phyloP scores from a whole-genome alignment of 1,140 invertebrate species.

The Papilio aristodemus region DNA sequence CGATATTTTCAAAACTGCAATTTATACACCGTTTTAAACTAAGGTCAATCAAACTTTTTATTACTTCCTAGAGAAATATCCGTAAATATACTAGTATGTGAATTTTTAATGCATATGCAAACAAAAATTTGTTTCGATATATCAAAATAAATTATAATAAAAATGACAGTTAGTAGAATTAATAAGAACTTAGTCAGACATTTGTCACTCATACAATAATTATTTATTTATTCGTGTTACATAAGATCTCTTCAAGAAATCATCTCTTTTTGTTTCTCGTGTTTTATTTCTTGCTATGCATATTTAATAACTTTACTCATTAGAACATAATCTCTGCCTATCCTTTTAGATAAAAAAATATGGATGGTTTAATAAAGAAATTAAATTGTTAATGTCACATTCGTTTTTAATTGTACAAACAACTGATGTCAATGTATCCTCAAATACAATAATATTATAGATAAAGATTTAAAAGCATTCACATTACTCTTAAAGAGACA shows the following conservation, averaged over 20 bases:
- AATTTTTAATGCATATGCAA: conserved; percentile 5
- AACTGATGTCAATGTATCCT: not conserved
- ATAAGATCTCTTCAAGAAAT: too few relatives aligned
- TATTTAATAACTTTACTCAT: too few relatives aligned
- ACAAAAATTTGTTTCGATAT: not conserved
- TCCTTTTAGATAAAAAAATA: too few relatives aligned
- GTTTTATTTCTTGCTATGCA: too few relatives aligned
- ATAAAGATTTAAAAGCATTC: not conserved
- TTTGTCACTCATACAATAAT: too few relatives aligned
- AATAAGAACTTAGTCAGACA: too few relatives aligned
- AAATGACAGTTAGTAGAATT: not conserved
- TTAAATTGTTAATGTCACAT: too few relatives aligned
- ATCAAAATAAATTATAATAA: conserved; percentile 5
- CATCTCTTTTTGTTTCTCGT: too few relatives aligned
- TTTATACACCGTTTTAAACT: not conserved
- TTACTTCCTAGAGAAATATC: conserved; percentile 21
- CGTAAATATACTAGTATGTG: not conserved
- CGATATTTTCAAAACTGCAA: conserved; percentile 11
- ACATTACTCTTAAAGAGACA: not conserved
- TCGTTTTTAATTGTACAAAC: too few relatives aligned
- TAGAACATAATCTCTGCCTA: too few relatives aligned
- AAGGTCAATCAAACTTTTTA: conserved; percentile 15
- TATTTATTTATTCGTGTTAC: too few relatives aligned
- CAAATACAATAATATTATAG: not conserved
- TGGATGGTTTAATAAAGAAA: too few relatives aligned